These are phyloP conservation scores for Cyanoramphus novaezelandiae DNA, from an alignment of 2,113 vertebrate species.

Conservation along the genomic window DNA sequence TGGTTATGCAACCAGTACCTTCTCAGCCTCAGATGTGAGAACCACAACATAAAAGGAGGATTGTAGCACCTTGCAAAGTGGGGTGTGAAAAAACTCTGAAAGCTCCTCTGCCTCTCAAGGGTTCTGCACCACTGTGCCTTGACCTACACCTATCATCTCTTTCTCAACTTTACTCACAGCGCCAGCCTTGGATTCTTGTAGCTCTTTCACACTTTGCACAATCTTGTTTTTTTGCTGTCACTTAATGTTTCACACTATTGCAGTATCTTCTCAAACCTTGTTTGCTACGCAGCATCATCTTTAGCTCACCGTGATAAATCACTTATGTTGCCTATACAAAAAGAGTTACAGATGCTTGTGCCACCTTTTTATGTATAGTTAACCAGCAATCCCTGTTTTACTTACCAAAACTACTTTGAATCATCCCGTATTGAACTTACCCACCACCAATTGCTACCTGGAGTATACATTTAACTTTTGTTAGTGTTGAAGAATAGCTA, in stretches of 20 bases:
- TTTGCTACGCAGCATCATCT: neutral
- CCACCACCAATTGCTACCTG: neutral
- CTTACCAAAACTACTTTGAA: neutral
- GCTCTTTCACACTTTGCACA: neutral
- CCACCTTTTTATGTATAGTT: neutral
- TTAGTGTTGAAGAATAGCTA: neutral
- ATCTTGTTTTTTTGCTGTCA: neutral
- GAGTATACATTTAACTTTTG: neutral
- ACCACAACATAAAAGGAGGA: neutral
- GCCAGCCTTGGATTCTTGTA: neutral
- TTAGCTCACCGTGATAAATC: neutral
- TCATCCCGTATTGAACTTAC: neutral
- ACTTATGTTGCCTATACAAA: neutral
- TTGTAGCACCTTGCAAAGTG: neutral
- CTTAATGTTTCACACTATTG: fast-evolving
- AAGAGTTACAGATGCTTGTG: neutral
- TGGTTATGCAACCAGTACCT: neutral
- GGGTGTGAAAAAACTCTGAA: neutral
- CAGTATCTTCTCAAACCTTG: neutral
- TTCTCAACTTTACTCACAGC: neutral
- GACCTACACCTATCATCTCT: neutral
- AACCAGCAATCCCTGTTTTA: neutral
- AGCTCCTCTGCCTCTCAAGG: neutral
- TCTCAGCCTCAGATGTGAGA: neutral
- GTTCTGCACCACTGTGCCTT: neutral